A percentile compares a stretch with the other conserved stretches of the same genome.
These are phyloP conservation scores for Turritopsis rubra DNA, from an alignment of 30 jellyfish, hydroid and myxozoan species.

Conservation along the genomic window DNA sequence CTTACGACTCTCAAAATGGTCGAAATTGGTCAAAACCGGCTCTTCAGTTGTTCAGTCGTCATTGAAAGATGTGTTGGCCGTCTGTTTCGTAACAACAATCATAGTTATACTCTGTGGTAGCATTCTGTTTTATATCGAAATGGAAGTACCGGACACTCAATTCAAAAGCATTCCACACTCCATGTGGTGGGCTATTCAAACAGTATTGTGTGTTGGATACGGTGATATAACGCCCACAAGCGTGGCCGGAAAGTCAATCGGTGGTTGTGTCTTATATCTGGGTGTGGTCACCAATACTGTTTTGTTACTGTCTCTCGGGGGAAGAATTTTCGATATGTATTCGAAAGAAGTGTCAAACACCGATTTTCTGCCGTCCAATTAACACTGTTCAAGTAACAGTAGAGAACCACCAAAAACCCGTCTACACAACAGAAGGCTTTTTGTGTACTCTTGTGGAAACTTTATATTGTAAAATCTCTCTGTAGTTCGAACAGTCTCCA, in stretches of 20 bases:
- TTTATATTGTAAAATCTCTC: no score
- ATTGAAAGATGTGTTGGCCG: conserved; percentile 33
- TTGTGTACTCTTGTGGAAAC: no score
- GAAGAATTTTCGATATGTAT: conserved; percentile 46
- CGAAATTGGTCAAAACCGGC: conserved; percentile 32
- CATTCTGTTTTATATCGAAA: conserved; percentile 50
- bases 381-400: no score
- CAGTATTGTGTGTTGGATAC: conserved; percentile 64
- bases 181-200: conserved; percentile 94
- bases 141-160: conserved; percentile 24
- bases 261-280: conserved; percentile 37
- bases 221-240: conserved; percentile 74
- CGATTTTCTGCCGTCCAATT: background rate
- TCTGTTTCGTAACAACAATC: conserved; percentile 36
- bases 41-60: conserved; percentile 29
- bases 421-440: no score
- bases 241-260: conserved; percentile 52
- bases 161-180: conserved; percentile 75
- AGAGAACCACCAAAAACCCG: no score
- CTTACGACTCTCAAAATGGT: conserved; percentile 41
- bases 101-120: conserved; percentile 47
- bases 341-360: conserved; percentile 5
- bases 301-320: conserved; percentile 64
- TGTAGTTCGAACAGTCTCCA: no score
- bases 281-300: conserved; percentile 61